Evolutionary conservation across 2,888 invertebrate genomes (phyloP).

Genomic region (Leptothorax acervorum): DNA sequence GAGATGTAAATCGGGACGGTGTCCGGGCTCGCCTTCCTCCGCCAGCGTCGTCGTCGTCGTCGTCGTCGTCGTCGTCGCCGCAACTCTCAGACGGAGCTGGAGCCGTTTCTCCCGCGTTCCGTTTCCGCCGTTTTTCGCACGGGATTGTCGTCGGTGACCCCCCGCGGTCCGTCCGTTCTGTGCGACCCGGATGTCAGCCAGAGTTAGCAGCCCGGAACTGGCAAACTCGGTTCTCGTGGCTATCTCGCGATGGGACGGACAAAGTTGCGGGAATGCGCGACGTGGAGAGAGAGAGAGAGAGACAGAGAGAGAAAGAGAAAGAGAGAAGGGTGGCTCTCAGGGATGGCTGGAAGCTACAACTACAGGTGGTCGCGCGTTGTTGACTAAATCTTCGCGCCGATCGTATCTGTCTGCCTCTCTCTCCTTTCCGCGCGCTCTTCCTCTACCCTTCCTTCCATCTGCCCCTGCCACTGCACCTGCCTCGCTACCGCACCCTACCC

Average conservation of each 20-base stretch:
- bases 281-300: slow-evolving; percentile 14
- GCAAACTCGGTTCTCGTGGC: neutral
- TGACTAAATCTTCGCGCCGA: slow-evolving; percentile 72
- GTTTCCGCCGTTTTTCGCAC: slow-evolving; percentile 23
- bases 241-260: slow-evolving; percentile 41
- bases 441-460: slow-evolving; percentile 22
- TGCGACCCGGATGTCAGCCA: slow-evolving; percentile 22
- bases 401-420: slow-evolving; percentile 50
- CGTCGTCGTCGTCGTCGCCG: slow-evolving; percentile 9
- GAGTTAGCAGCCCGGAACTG: slow-evolving; percentile 19
- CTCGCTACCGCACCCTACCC: neutral
- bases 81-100: slow-evolving; percentile 22
- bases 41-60: slow-evolving; percentile 28
- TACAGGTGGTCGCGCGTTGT: slow-evolving; percentile 83
- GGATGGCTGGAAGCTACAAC: slow-evolving; percentile 76
- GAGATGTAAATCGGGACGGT: slow-evolving; percentile 22
- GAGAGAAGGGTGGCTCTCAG: slow-evolving; percentile 57
- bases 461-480: neutral
- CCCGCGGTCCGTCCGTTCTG: slow-evolving; percentile 9
- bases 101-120: slow-evolving; percentile 32
- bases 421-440: slow-evolving; percentile 37
- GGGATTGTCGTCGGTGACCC: slow-evolving; percentile 15
- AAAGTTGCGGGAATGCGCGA: slow-evolving; percentile 32
- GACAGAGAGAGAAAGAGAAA: neutral
- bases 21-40: neutral